A percentile compares a stretch with the other conserved stretches of the same genome.
phyloP scores from a whole-genome alignment of 2,888 invertebrate species.

The Spisula solida region DNA sequence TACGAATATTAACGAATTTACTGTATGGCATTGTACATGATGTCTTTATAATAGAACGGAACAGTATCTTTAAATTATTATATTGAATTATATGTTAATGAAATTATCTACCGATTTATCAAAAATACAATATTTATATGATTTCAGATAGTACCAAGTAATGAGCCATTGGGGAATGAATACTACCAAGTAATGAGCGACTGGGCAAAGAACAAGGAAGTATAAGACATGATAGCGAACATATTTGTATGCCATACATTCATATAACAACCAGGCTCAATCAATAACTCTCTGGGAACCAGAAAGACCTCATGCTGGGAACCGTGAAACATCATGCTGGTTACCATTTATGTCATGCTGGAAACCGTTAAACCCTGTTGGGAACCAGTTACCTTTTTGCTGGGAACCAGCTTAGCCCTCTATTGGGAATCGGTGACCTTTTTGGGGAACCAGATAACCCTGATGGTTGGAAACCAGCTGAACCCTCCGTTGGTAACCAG shows the following conservation, averaged over 20 bases:
- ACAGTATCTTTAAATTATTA: no score
- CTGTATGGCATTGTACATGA: no score
- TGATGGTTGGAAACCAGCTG: background rate
- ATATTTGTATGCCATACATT: background rate
- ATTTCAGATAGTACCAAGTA: constrained; percentile 20
- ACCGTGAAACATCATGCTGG: background rate
- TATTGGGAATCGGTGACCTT: no score
- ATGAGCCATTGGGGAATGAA: background rate
- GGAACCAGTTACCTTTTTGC: no score
- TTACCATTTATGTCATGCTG: no score
- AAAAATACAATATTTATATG: background rate
- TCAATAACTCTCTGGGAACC: constrained; percentile 16
- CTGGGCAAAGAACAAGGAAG: background rate
- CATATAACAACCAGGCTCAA: constrained; percentile 1
- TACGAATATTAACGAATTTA: no score
- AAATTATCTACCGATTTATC: no score
- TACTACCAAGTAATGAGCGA: background rate
- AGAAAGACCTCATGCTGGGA: background rate
- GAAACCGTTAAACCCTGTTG: no score
- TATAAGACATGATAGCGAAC: background rate
- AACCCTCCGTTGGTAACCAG: background rate
- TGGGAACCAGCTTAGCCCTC: no score
- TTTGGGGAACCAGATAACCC: background rate
- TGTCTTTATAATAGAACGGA: no score
- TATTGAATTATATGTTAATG: no score